Evolutionary conservation across 2,113 vertebrate genomes (phyloP), one percentile per base, ranked within the genome.

Genomic region (Elephantulus edwardii): DNA sequence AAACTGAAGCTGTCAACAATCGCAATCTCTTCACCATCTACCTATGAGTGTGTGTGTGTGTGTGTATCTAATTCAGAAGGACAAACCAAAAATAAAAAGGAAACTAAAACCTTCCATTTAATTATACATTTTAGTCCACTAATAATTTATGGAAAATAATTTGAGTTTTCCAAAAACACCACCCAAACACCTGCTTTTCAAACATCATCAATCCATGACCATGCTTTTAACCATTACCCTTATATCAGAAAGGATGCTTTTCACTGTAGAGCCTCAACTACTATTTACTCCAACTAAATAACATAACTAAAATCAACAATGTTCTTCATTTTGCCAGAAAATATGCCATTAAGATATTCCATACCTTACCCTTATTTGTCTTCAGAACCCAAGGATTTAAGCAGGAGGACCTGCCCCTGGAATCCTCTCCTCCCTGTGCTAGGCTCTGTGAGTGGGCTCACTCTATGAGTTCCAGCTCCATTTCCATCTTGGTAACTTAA

Each of bases 261-360:
- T 95, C 96, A 97, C 96, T 93, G 85, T 95, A 70, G 92, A 95
- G 92, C 89, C 95, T 93, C 76, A 90, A 91, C 84, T 93, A 97
- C 95, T 97, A 97, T 96, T 90, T 95, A 97, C 95, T 96, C 90
- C 96, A 97, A 96, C 97, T 60, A 38, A 97, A 96, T 94, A 95
- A 96, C 89, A 74, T 96, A 97, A 97, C 96, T 97, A 95, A 68
- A 96, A 90, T 95, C 95, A 92, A 80, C 87, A 90, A 96, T 96
- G 96, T 97, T 96, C 96, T 96, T 93, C 95, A 91, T 96, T 97
- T 96, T 79, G 68, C 83, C 82, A 97, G 89, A 97, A 90, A 97
- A 96, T 94, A 95, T 93, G 96, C 94, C 88, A n/a, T n/a, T n/a
- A 97, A 90, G 97, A 96, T 94, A 95, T 93, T 96, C 94, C 88